Conservation (phyloP, 1,140 invertebrate species). For the Epicauta chinensis region DNA sequence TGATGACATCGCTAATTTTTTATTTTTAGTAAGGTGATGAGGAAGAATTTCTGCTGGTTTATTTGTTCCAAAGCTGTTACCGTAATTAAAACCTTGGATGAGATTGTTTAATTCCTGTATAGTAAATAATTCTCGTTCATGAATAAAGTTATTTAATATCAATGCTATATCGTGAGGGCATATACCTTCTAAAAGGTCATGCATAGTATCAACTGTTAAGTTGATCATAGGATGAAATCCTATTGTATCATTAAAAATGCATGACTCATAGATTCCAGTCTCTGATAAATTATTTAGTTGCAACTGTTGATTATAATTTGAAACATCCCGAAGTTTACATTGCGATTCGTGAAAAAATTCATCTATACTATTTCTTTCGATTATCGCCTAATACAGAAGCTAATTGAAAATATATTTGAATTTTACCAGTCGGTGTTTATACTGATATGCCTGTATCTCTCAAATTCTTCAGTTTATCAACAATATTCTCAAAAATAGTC, state of each 20-base stretch:
- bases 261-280: slow-evolving; percentile 4
- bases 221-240: slow-evolving; percentile 25
- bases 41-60: background rate
- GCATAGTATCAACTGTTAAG: slow-evolving; percentile 26
- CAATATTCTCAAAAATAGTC: background rate
- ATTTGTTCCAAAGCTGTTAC: background rate
- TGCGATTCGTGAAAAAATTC: background rate
- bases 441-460: background rate
- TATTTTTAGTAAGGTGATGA: background rate
- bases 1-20: background rate
- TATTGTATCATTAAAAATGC: slow-evolving; percentile 3
- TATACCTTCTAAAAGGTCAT: slow-evolving; percentile 28
- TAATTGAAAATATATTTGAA: slow-evolving; percentile 30
- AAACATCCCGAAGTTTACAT: background rate
- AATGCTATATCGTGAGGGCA: slow-evolving; percentile 24
- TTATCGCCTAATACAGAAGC: slow-evolving; percentile 35
- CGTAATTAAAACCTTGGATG: slow-evolving; percentile 11
- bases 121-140: background rate
- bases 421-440: background rate
- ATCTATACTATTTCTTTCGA: slow-evolving; percentile 12
- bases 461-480: background rate
- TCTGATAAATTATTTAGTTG: slow-evolving; percentile 14
- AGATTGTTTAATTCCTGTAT: slow-evolving; percentile 2
- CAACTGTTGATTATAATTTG: slow-evolving; percentile 1
- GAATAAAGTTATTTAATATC: slow-evolving; percentile 22